Conservation (phyloP, 2,888 invertebrate genomes). For the Phortica magna region DNA sequence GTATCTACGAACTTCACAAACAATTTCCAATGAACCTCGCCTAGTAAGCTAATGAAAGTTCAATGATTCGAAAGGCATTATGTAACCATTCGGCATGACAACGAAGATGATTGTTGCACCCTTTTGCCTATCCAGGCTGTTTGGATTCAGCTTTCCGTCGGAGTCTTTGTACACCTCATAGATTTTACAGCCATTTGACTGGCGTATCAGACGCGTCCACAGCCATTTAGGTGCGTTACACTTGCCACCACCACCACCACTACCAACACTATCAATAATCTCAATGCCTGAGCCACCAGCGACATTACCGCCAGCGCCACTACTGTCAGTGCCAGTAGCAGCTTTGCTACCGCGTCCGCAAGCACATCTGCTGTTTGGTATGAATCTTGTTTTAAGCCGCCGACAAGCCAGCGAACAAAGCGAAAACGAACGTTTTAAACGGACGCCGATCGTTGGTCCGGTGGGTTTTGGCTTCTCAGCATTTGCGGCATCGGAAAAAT, state of each 20-base stretch:
- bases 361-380: slow-evolving; percentile 42
- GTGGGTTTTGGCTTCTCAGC: neutral
- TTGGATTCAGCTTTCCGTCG: slow-evolving; percentile 19
- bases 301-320: too few species aligned
- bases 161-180: slow-evolving; percentile 68
- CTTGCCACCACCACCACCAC: neutral
- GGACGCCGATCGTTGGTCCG: slow-evolving; percentile 26
- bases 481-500: slow-evolving; percentile 53
- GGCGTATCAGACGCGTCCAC: slow-evolving; percentile 63
- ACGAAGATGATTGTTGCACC: slow-evolving; percentile 62
- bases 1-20: too few species aligned
- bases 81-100: slow-evolving; percentile 62
- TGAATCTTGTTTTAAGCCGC: slow-evolving; percentile 49
- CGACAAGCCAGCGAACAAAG: slow-evolving; percentile 61
- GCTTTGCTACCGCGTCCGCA: slow-evolving; percentile 53
- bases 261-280: too few species aligned
- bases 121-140: slow-evolving; percentile 38
- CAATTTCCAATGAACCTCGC: neutral
- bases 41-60: slow-evolving; percentile 36
- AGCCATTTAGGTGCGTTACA: slow-evolving; percentile 51
- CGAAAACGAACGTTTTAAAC: slow-evolving; percentile 57
- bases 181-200: slow-evolving; percentile 59
- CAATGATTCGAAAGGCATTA: slow-evolving; percentile 69
- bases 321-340: neutral
- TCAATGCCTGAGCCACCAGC: too few species aligned